Percentiles rank a stretch among this genome's conserved stretches.
Evolutionary conservation across 2,797 vertebrate species (phyloP).

Genomic region (Poeciliopsis paucimaculata): DNA sequence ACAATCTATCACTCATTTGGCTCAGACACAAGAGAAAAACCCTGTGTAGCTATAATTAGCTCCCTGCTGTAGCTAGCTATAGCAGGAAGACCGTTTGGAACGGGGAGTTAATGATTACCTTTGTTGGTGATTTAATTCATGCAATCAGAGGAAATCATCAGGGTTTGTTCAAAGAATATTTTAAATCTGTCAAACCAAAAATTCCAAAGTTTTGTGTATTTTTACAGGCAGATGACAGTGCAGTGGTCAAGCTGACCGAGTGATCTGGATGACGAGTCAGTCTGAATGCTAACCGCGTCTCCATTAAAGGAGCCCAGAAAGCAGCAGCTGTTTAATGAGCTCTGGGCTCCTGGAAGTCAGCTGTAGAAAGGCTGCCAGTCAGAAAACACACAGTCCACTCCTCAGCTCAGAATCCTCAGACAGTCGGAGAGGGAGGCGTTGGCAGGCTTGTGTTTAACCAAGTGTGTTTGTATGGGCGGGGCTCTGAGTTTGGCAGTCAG

Average conservation of each 20-base stretch:
- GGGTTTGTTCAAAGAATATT: not conserved
- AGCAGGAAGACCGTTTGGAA: not conserved
- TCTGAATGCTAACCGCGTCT: not conserved
- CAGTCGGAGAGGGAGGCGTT: constrained; percentile 12
- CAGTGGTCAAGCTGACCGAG: not conserved
- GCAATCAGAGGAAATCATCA: not conserved
- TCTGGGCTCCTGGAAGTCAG: constrained; percentile 29
- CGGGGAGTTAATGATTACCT: not conserved
- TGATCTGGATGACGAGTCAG: not conserved
- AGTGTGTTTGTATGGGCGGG: constrained; percentile 17
- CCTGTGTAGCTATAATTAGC: not conserved
- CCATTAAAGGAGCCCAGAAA: not conserved
- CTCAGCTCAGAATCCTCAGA: not conserved
- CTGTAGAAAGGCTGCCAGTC: constrained; percentile 17
- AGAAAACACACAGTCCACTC: constrained; percentile 11
- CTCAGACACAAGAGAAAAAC: not conserved
- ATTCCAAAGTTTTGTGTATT: not conserved
- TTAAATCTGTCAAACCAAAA: not conserved
- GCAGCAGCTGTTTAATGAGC: constrained; percentile 10
- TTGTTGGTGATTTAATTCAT: not conserved
- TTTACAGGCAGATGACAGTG: not conserved
- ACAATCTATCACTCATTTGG: not conserved
- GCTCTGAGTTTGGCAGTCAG: constrained; percentile 10
- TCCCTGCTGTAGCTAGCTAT: not conserved
- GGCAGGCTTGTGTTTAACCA: not conserved